phyloP scores from a whole-genome alignment of 2,888 invertebrate species.

The Hemithea aestivaria region DNA sequence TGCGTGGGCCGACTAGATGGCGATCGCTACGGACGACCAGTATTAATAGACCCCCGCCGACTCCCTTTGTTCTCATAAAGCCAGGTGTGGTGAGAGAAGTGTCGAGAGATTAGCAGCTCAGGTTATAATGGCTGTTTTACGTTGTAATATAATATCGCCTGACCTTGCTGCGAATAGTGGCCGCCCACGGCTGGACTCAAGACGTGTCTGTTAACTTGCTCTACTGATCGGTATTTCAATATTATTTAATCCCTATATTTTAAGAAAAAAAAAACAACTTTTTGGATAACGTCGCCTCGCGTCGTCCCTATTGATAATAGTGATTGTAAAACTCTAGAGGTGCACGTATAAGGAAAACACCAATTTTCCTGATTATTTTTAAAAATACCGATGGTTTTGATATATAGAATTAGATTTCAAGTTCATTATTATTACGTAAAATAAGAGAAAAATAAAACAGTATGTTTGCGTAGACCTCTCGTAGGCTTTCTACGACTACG shows the following conservation, averaged over 20 bases:
- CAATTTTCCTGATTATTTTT: too few relatives aligned
- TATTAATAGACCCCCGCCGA: slow-evolving; percentile 36
- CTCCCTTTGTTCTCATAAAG: slow-evolving; percentile 24
- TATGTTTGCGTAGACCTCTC: slow-evolving; percentile 9
- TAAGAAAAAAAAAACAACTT: too few relatives aligned
- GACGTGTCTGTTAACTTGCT: slow-evolving; percentile 37
- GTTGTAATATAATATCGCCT: slow-evolving; percentile 72
- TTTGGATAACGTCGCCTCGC: too few relatives aligned
- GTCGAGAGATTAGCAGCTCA: slow-evolving; percentile 27
- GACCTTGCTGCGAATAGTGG: slow-evolving; percentile 75
- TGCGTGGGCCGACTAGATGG: slow-evolving; percentile 54
- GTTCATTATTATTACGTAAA: too few relatives aligned
- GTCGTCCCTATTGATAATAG: too few relatives aligned
- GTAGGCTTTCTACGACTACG: slow-evolving; percentile 20
- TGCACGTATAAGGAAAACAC: too few relatives aligned
- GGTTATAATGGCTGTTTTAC: slow-evolving; percentile 37
- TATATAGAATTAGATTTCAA: too few relatives aligned
- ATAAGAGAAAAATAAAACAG: slow-evolving; percentile 1
- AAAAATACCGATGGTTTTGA: too few relatives aligned
- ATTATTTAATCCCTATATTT: slow-evolving; percentile 7
- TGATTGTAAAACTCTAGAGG: too few relatives aligned
- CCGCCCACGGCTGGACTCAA: slow-evolving; percentile 61
- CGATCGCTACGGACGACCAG: slow-evolving; percentile 43
- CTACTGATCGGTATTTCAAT: slow-evolving; percentile 35
- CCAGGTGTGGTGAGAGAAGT: slow-evolving; percentile 21